Evolutionary conservation across 2,888 invertebrate species (phyloP).

Genomic region (Synanthedon vespiformis): DNA sequence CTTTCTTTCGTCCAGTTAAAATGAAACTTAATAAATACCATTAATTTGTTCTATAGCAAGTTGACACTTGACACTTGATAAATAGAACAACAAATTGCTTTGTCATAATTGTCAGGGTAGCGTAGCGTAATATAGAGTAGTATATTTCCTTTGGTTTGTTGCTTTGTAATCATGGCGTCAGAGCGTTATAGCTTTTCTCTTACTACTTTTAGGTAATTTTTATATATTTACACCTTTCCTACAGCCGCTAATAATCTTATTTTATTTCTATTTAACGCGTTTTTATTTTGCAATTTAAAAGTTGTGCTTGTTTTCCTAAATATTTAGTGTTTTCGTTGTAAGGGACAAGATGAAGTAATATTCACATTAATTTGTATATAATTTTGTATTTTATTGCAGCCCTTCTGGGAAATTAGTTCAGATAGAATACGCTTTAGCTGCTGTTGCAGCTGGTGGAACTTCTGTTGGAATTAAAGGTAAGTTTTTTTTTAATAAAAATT

Average conservation of each 20-base stretch:
- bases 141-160: constrained; percentile 13
- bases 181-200: constrained; percentile 98
- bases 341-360: not conserved
- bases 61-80: no score
- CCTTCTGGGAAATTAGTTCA: constrained; percentile 99
- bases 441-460: constrained; percentile 97
- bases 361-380: not conserved
- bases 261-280: constrained; percentile 1
- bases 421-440: constrained; percentile 99
- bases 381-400: constrained; percentile 66
- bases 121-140: no score
- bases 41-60: no score
- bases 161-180: constrained; percentile 87
- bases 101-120: no score
- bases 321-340: not conserved
- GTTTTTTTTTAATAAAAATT: not conserved
- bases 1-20: no score
- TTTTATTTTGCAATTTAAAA: not conserved
- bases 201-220: constrained; percentile 75
- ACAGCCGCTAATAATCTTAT: not conserved
- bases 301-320: not conserved
- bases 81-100: no score
- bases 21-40: no score
- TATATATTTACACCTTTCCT: constrained; percentile 21
- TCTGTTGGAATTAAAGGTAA: constrained; percentile 98